Conservation (phyloP, 2,888 invertebrate genomes). For the Mycalesis mineus region DNA sequence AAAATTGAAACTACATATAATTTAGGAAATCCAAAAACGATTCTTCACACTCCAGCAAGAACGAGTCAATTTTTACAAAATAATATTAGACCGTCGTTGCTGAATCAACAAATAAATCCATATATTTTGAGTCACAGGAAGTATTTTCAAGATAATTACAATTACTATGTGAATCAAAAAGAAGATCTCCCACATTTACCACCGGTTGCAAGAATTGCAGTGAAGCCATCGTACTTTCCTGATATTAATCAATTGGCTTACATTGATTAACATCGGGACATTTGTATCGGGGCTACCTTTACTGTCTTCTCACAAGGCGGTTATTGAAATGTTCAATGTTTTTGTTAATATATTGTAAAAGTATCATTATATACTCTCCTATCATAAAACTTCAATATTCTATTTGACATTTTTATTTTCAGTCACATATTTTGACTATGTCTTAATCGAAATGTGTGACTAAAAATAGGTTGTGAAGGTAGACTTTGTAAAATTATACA, state of each 20-base stretch:
- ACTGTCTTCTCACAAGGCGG: no score
- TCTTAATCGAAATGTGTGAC: no score
- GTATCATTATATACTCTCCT: no score
- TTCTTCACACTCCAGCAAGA: constrained; percentile 1
- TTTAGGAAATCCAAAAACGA: neutral
- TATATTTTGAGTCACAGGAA: constrained; percentile 23
- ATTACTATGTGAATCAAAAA: constrained; percentile 15
- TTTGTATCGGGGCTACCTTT: no score
- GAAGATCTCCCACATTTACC: constrained; percentile 2
- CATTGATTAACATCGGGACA: no score
- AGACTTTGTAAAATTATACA: no score
- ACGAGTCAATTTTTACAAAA: neutral
- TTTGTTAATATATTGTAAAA: no score
- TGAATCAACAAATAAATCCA: constrained; percentile 15
- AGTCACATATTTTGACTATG: no score
- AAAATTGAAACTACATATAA: neutral
- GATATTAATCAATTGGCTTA: constrained; percentile 49
- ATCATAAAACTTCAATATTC: no score
- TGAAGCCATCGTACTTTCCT: constrained; percentile 48
- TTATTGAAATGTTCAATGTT: no score
- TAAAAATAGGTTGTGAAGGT: no score
- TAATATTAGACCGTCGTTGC: constrained; percentile 6
- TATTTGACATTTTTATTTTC: no score
- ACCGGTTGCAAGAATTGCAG: constrained; percentile 23
- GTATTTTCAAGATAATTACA: constrained; percentile 24